These are phyloP conservation scores for Anoplophora glabripennis DNA, from an alignment of 1,140 invertebrate species.

Conservation along the genomic window DNA sequence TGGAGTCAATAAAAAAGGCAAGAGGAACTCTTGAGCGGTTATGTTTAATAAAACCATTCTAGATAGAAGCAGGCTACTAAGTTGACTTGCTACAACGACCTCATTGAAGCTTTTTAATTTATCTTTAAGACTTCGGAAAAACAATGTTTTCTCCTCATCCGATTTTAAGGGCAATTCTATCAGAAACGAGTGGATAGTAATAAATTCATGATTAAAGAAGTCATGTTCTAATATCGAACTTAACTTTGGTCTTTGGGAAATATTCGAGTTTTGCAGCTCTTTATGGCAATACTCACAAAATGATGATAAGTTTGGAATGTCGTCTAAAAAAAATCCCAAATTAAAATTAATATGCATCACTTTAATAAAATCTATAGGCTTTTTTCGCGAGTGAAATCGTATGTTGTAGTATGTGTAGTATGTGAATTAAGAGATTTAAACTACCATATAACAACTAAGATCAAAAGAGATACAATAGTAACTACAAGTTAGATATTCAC, in stretches of 20 bases:
- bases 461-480: too few relatives aligned
- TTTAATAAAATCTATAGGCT: neutral
- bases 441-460: too few relatives aligned
- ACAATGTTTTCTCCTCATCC: conserved; percentile 69
- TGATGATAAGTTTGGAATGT: conserved; percentile 62
- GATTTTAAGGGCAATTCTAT: conserved; percentile 75
- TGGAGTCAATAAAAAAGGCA: conserved; percentile 72
- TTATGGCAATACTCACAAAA: conserved; percentile 67
- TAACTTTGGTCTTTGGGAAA: conserved; percentile 59
- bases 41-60: conserved; percentile 77
- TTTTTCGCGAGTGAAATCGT: too few relatives aligned
- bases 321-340: conserved; percentile 54
- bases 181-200: conserved; percentile 76
- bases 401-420: too few relatives aligned
- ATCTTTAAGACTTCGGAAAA: conserved; percentile 67
- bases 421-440: too few relatives aligned
- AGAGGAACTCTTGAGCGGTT: conserved; percentile 69
- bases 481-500: too few relatives aligned
- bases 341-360: neutral
- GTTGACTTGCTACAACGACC: conserved; percentile 71
- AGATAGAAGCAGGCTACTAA: conserved; percentile 71
- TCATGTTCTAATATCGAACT: conserved; percentile 63
- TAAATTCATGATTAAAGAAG: conserved; percentile 81
- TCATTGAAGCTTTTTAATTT: conserved; percentile 70
- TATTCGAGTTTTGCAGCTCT: conserved; percentile 60